phyloP scores from a whole-genome alignment of 1,140 invertebrate genomes.

The Probaryconus sp. region DNA sequence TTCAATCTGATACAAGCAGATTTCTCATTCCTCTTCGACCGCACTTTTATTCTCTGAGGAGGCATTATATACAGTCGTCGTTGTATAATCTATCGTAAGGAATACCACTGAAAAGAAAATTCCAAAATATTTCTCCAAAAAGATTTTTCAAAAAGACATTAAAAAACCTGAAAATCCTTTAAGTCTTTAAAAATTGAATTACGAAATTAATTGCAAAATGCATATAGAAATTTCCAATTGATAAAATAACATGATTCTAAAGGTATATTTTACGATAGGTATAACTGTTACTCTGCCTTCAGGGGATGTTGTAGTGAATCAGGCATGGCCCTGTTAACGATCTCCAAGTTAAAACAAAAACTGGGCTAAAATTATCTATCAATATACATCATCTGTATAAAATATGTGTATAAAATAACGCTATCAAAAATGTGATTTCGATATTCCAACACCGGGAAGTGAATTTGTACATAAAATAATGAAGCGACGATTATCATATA shows the following conservation, averaged over 20 bases:
- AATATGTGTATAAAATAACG: conserved; percentile 23
- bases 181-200: too few species aligned
- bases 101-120: conserved; percentile 16
- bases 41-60: conserved; percentile 33
- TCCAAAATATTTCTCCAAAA: too few species aligned
- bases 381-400: too few species aligned
- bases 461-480: conserved; percentile 19
- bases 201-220: too few species aligned
- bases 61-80: conserved; percentile 36
- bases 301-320: conserved; percentile 29
- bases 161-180: too few species aligned
- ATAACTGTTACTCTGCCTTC: conserved; percentile 27
- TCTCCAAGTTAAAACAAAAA: conserved; percentile 40
- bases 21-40: conserved; percentile 60
- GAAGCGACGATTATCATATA: conserved; percentile 11
- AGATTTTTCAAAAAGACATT: too few species aligned
- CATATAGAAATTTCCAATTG: too few species aligned
- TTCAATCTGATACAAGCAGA: conserved; percentile 30
- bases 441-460: conserved; percentile 33
- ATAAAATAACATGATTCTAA: too few species aligned
- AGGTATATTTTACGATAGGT: conserved; percentile 41
- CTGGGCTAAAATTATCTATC: conserved; percentile 16
- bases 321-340: conserved; percentile 48
- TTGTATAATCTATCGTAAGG: conserved; percentile 38
- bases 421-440: conserved; percentile 50